These are phyloP conservation scores for Merluccius polli DNA, from an alignment of 2,797 vertebrate species.

Conservation along the genomic window DNA sequence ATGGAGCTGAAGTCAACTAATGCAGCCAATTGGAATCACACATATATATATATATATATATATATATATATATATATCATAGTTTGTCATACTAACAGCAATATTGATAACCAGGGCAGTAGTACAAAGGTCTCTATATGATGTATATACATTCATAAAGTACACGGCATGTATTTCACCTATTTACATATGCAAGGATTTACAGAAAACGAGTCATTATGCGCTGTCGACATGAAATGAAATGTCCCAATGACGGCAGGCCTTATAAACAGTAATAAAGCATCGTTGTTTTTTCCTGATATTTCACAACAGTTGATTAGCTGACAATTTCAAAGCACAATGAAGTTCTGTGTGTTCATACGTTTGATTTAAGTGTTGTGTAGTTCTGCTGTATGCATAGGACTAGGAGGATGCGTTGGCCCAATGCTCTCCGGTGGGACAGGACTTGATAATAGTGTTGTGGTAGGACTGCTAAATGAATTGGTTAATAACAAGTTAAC, in stretches of 20 bases:
- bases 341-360: too few relatives aligned
- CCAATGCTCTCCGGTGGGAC: not conserved
- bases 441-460: not conserved
- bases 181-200: not conserved
- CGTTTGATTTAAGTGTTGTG: not conserved
- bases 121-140: not conserved
- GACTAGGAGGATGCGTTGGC: not conserved
- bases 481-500: not conserved
- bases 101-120: too few relatives aligned
- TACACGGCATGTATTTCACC: not conserved
- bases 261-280: not conserved
- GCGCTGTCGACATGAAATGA: not conserved
- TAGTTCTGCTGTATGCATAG: not conserved
- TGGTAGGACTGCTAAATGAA: not conserved
- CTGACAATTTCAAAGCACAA: not conserved
- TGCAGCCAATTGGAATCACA: not conserved
- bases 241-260: not conserved
- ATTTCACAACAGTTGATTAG: not conserved
- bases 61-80: not conserved
- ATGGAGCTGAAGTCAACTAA: conserved; percentile 18
- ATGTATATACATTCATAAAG: not conserved
- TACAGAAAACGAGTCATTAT: not conserved
- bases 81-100: not conserved
- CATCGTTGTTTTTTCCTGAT: not conserved
- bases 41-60: not conserved